Base-by-base conservation (phyloP, 2,797 vertebrate genomes). In the Pipistrellus pygmaeus region DNA sequence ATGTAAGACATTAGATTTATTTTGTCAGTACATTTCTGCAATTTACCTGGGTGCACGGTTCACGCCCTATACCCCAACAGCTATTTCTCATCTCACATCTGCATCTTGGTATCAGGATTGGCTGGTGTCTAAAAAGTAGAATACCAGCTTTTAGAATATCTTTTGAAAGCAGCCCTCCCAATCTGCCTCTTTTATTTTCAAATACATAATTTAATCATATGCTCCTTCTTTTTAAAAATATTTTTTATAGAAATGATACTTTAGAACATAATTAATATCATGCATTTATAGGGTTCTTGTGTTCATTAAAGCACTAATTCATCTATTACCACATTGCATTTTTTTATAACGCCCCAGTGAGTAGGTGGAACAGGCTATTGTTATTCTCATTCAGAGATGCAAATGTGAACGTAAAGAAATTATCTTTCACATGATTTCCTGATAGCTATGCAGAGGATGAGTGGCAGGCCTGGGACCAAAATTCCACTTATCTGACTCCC, bases 201-300 rank as follows among this genome's bases (percentile, higher is more conserved):
- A 93, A 88, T 88, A 88, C 73, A 38, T 93, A 95, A 95, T 94
- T 96, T 93, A 95, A 96, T 97, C 95, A 90, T 90, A 75, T 76
- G 83, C 72, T 94, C 55, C 80, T 93, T 95, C n/a, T 96, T 95
- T 81, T 66, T 55, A 78, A 62, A 62, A 62, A 78, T 89, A 64
- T 90, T 32, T 60, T 32, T 90, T 27, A 71, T 35, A 46, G 82
- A 95, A 97, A 95, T 86, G 88, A 84, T 95, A 94, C 82, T 93
- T 94, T 92, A 90, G 95, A 96, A 92, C 75, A 91, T 95, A 97
- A 91, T 95, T 96, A 97, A 85, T 88, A 71, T 44, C 66, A 90
- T 90, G 75, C 48, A 87, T 94, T 88, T 81, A 53, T 86, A 84
- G 2, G n/a, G 64, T 48, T 44, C 85, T 92, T 90, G 27, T 85